Base-by-base conservation (phyloP, 2,113 vertebrate genomes). In the Toxotes chatareus region DNA sequence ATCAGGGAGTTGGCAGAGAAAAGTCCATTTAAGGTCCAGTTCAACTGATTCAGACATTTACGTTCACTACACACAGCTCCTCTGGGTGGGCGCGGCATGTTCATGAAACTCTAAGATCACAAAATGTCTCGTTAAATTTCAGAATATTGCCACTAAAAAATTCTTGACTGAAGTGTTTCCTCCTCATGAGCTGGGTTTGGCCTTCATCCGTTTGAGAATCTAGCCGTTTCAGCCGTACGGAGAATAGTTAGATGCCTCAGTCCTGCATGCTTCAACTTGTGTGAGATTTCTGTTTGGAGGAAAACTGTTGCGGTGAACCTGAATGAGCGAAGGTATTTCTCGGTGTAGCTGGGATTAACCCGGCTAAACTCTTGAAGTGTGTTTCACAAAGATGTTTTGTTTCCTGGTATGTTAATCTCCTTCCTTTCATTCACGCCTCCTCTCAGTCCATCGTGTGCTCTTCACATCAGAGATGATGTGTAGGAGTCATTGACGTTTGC, bases 361-460 rank as follows among this genome's bases (percentile, higher is more conserved):
- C 76, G 2, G 31, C 47, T 59, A 76, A 64, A 87, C 89, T 77
- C 91, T 82, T 27, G 38, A 79, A 89, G 90, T 88, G 83, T 44
- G 76, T 82, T 87, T 82, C 82, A 92, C 91, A 91, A 88, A 90
- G 87, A 84, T 82, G 87, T 94, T 93, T 94, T 93, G 88, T 93
- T 90, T 85, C 73, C 85, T 68, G 83, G 89, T 84, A 91, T 87
- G 90, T 90, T 94, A 90, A 94, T 89, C 82, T 76, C 79, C 8
- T 72, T 85, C 86, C 73, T 83, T 89, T 64, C 57, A 69, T 51
- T 66, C 81, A 46, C 40, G 57, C 70, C 34, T 65, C 73, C 82
- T 83, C 82, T 65, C 42, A 51, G 60, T 80, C 76, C 76, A 72
- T 79, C 76, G 75, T 75, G 44, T 79, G 76, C 68, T 74, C 59